These are phyloP conservation scores for Carcina quercana DNA, from an alignment of 2,888 invertebrate species.

Conservation along the genomic window DNA sequence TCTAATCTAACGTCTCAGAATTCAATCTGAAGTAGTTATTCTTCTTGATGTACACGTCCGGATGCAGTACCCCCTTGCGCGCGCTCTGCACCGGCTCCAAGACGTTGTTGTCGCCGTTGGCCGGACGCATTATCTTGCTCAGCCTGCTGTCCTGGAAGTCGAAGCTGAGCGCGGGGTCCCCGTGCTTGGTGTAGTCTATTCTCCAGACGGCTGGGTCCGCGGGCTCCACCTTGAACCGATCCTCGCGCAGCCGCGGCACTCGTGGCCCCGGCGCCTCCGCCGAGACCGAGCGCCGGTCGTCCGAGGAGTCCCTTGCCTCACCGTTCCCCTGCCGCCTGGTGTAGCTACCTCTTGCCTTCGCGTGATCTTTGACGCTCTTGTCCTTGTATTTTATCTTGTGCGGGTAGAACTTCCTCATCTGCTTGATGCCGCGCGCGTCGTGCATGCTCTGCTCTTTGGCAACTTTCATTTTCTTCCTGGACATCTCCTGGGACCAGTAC, in stretches of 20 bases:
- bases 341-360: constrained; percentile 23
- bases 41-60: constrained; percentile 57
- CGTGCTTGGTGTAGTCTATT: constrained; percentile 60
- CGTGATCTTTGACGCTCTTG: constrained; percentile 17
- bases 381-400: constrained; percentile 61
- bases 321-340: too few relatives aligned
- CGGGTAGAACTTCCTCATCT: constrained; percentile 55
- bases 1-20: constrained; percentile 30
- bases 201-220: constrained; percentile 47
- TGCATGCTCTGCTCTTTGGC: constrained; percentile 22
- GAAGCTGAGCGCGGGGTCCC: constrained; percentile 44
- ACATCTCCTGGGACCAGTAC: constrained; percentile 23
- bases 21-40: constrained; percentile 33
- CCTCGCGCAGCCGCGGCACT: constrained; percentile 26
- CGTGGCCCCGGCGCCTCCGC: constrained; percentile 40
- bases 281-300: constrained; percentile 51
- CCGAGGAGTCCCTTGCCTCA: constrained; percentile 37
- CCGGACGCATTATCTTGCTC: constrained; percentile 39
- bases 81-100: constrained; percentile 31
- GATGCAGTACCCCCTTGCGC: constrained; percentile 47
- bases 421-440: constrained; percentile 36
- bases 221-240: constrained; percentile 32
- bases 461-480: constrained; percentile 16
- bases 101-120: constrained; percentile 32
- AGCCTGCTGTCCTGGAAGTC: constrained; percentile 30